These are phyloP conservation scores for Entomobrya proxima DNA, from an alignment of 2,888 invertebrate species.

Conservation along the genomic window DNA sequence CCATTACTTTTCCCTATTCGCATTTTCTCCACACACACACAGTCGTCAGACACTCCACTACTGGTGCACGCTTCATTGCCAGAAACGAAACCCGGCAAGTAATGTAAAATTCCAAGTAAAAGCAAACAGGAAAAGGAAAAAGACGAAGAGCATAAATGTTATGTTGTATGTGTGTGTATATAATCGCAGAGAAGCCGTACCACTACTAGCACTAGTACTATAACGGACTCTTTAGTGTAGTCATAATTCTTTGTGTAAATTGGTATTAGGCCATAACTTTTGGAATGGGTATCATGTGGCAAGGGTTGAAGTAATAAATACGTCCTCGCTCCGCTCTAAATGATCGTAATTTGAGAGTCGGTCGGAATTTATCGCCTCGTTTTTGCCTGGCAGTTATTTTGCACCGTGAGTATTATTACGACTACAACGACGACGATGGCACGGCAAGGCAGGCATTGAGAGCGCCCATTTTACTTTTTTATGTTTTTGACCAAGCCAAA, in stretches of 20 bases:
- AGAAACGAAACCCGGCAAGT: not conserved
- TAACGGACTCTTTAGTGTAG: conserved; percentile 17
- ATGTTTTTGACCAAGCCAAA: conserved; percentile 21
- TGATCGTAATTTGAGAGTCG: conserved; percentile 69
- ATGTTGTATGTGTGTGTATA: too few species aligned
- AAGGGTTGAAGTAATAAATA: conserved; percentile 62
- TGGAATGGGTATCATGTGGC: conserved; percentile 48
- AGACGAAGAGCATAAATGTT: not conserved
- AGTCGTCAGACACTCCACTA: not conserved
- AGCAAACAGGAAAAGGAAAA: conserved; percentile 39
- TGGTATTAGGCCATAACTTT: conserved; percentile 41
- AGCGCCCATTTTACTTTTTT: conserved; percentile 17
- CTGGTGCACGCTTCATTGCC: conserved; percentile 4
- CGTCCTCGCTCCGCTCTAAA: conserved; percentile 64
- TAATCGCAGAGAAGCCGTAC: too few species aligned
- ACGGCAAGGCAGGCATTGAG: not conserved
- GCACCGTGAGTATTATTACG: conserved; percentile 9
- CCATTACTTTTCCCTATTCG: conserved; percentile 4
- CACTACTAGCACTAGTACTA: not conserved
- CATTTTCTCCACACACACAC: conserved; percentile 11
- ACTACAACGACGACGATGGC: not conserved
- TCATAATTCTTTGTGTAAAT: conserved; percentile 55
- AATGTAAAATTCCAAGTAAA: conserved; percentile 2
- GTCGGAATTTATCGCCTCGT: conserved; percentile 67
- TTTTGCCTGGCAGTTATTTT: conserved; percentile 34